Conservation (phyloP, 2,113 vertebrate species). For the Peromyscus polionotus region DNA sequence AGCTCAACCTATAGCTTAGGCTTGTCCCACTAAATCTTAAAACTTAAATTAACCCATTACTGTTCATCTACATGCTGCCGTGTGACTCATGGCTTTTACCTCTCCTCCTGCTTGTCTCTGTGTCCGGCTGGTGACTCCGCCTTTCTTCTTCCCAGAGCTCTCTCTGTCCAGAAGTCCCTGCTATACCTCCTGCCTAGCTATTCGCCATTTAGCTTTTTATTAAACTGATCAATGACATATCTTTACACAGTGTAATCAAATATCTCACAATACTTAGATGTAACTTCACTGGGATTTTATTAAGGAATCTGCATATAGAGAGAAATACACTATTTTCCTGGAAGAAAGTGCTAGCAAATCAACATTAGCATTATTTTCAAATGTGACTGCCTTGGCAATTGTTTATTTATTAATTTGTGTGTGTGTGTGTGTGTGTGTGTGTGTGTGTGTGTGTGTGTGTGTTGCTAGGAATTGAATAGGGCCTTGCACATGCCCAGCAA, state of each 20-base stretch:
- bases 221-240: background rate
- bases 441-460: background rate
- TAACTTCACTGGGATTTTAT: constrained; percentile 38
- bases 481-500: background rate
- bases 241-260: background rate
- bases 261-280: background rate
- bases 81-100: background rate
- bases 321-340: background rate
- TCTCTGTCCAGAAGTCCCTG: background rate
- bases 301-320: background rate
- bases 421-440: background rate
- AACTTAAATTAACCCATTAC: background rate
- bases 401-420: background rate
- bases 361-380: constrained; percentile 12
- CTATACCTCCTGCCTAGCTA: background rate
- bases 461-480: background rate
- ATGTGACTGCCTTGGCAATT: background rate
- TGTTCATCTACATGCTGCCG: background rate
- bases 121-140: background rate
- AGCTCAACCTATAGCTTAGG: background rate
- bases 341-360: constrained; percentile 27
- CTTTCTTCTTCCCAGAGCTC: background rate
- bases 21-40: background rate
- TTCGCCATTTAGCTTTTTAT: background rate
- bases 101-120: background rate